A percentile compares a stretch with the other conserved stretches of the same genome.
These are phyloP conservation scores for Pelobates fuscus DNA, from an alignment of 2,113 vertebrate genomes.

Conservation along the genomic window DNA sequence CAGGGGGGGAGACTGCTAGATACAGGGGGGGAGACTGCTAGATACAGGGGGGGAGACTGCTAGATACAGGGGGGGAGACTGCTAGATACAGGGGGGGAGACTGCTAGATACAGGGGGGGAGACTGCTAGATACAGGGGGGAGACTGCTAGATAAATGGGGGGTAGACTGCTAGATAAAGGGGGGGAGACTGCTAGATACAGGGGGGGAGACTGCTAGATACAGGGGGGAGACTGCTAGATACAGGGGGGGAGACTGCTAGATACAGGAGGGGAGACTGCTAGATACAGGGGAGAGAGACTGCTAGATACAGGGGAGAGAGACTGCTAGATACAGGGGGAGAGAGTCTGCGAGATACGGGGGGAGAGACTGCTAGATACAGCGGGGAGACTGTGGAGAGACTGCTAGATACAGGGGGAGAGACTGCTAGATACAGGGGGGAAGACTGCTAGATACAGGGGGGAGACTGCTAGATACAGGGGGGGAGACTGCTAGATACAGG, in stretches of 20 bases:
- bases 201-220: neutral
- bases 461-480: neutral
- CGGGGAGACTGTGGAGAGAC: neutral
- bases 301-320: neutral
- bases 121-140: neutral
- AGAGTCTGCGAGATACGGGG: slow-evolving; percentile 18
- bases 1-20: neutral
- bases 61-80: neutral
- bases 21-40: neutral
- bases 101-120: neutral
- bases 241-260: no score
- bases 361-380: neutral
- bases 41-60: neutral
- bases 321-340: neutral
- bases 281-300: neutral
- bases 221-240: neutral
- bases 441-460: neutral
- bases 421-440: neutral
- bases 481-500: neutral
- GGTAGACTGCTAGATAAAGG: neutral
- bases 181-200: neutral
- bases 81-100: no score
- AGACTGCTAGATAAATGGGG: no score
- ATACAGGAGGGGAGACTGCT: neutral
- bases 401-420: slow-evolving; percentile 1